Evolutionary conservation across 2,113 vertebrate species (phyloP).

Genomic region (Pelvicachromis taeniatus): DNA sequence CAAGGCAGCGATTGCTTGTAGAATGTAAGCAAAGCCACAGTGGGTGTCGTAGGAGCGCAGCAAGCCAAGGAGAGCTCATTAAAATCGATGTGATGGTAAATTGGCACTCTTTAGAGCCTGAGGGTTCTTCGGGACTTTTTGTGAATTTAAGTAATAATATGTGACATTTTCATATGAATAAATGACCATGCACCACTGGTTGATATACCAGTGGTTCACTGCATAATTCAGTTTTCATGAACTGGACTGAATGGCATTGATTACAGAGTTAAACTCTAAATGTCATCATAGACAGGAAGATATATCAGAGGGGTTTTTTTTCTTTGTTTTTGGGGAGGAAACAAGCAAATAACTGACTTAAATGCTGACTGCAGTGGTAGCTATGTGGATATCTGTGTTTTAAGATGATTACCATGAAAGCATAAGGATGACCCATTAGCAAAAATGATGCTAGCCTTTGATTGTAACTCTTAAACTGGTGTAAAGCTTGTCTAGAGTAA

Average conservation of each 20-base stretch:
- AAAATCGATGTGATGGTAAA: constrained; percentile 53
- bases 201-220: constrained; percentile 3
- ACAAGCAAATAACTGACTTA: not conserved
- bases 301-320: not conserved
- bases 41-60: not conserved
- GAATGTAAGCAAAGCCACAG: constrained; percentile 27
- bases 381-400: not conserved
- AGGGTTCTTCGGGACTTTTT: constrained; percentile 22
- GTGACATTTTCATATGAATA: constrained; percentile 49
- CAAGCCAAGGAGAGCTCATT: constrained; percentile 47
- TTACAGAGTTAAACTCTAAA: not conserved
- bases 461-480: not conserved
- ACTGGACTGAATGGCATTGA: not conserved
- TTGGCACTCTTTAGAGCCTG: constrained; percentile 36
- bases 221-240: not conserved
- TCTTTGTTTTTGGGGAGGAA: not conserved
- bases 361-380: not conserved
- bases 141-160: constrained; percentile 40
- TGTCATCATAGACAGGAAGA: not conserved
- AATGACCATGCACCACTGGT: constrained; percentile 8
- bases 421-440: not conserved
- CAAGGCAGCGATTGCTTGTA: not conserved
- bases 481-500: not conserved
- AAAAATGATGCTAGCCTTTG: not conserved
- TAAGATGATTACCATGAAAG: not conserved